These are phyloP conservation scores for Sesia bembeciformis DNA, from an alignment of 2,888 invertebrate species.

Conservation along the genomic window DNA sequence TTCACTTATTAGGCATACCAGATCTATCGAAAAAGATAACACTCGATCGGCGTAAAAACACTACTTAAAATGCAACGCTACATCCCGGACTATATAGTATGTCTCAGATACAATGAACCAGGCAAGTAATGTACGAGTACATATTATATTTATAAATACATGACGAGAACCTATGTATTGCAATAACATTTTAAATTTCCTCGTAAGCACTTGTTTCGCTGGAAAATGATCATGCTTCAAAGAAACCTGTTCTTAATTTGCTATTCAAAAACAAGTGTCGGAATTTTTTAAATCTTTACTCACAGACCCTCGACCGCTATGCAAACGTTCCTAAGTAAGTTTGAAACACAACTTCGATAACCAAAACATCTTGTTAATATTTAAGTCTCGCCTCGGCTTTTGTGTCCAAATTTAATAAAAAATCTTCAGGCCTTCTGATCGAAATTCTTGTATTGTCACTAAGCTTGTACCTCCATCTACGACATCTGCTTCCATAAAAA, in stretches of 20 bases:
- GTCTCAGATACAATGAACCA: no score
- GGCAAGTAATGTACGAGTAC: no score
- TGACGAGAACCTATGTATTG: no score
- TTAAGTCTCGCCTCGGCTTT: constrained; percentile 13
- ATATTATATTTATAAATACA: no score
- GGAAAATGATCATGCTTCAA: not conserved
- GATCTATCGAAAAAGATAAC: no score
- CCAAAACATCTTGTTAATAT: constrained; percentile 19
- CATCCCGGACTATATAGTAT: no score
- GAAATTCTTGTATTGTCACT: constrained; percentile 5
- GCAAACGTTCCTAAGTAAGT: constrained; percentile 6
- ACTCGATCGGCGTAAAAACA: no score
- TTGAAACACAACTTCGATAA: constrained; percentile 11
- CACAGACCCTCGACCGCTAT: constrained; percentile 5
- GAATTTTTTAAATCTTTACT: constrained; percentile 8
- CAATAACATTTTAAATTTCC: no score
- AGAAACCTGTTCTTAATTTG: not conserved
- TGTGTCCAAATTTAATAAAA: constrained; percentile 3
- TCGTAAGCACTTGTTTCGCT: not conserved
- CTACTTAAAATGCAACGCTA: no score
- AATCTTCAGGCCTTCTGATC: not conserved
- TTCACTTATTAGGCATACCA: no score
- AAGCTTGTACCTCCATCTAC: constrained; percentile 9
- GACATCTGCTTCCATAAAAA: constrained; percentile 5
- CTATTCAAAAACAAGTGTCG: not conserved